Evolutionary conservation across 2,888 invertebrate species (phyloP).

Genomic region (Ophion ventricosus): DNA sequence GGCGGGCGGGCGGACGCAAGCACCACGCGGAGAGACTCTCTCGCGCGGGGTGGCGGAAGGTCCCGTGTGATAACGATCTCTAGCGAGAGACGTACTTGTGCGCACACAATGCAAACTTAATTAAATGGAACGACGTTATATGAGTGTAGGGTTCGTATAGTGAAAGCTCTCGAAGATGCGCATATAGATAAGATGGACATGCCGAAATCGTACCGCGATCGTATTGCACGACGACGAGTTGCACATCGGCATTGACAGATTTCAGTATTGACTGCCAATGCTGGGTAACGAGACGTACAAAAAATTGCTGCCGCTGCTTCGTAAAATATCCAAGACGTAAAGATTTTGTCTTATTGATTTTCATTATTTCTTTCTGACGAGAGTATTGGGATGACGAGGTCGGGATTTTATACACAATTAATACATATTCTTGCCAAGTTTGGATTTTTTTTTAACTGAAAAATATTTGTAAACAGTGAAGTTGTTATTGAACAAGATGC

Average conservation of each 20-base stretch:
- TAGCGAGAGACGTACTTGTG: conserved; percentile 68
- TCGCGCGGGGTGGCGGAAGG: conserved; percentile 66
- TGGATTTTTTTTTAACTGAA: too few relatives aligned
- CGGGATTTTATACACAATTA: too few relatives aligned
- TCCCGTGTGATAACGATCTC: conserved; percentile 75
- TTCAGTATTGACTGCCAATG: not conserved
- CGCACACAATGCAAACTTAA: conserved; percentile 80
- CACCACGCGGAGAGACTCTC: conserved; percentile 28
- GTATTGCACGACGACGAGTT: not conserved
- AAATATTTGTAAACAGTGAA: too few relatives aligned
- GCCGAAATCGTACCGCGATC: not conserved
- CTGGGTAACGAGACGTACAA: too few relatives aligned
- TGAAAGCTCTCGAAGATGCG: conserved; percentile 55
- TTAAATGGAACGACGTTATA: conserved; percentile 76
- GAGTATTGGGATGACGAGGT: too few relatives aligned
- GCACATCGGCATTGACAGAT: not conserved
- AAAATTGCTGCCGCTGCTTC: too few relatives aligned
- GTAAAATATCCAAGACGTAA: too few relatives aligned
- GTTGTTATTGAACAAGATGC: too few relatives aligned
- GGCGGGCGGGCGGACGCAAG: conserved; percentile 13
- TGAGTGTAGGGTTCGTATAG: conserved; percentile 1
- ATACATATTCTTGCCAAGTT: too few relatives aligned
- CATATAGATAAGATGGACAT: conserved; percentile 30
- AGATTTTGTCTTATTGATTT: too few relatives aligned
- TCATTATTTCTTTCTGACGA: too few relatives aligned